Evolutionary conservation across 1,140 invertebrate genomes (phyloP), one percentile per base, ranked within the genome.

Genomic region (Heliconius melpomene): DNA sequence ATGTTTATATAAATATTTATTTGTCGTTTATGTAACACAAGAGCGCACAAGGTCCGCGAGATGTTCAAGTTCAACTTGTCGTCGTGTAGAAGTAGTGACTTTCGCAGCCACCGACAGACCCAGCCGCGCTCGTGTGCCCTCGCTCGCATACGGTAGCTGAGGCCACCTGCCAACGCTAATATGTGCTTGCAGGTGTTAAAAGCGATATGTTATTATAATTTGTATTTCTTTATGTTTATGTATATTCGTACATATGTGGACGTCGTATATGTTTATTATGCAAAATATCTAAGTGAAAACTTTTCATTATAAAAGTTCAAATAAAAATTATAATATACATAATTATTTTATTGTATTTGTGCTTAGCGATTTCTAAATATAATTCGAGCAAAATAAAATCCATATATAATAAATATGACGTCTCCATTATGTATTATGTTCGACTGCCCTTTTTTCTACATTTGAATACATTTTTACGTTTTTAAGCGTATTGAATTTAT

Each of bases 51-150:
- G 84, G 82, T 82, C 80, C 75, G 54, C 80, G 74, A 78, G 71
- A 80, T 81, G 79, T 83, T 89, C 90, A 91, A 90, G 90, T 90
- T 91, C 86, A 90, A 90, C 89, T 32, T 88, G 82, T 90, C 81
- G 32, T 72, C 74, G 70, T 74, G 75, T 80, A 79, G 81, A 81
- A 85, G 84, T 87, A 87, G 88, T 86, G 89, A 88, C 75, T 90
- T 85, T 88, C 50, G 73, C 71, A 72, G 36, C 16, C 36, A 40
- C 71, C 40, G 82, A 85, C 88, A 85, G 88, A 86, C 84, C 81
- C 86, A 82, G 83, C 71, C 36, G 81, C 82, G 84, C 81, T 50
- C n/a, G 73, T n/a, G 11, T 79, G 84, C 87, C 85, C 83, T 84
- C 86, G 82, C 85, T 83, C 71, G 50, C 74, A 76, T 79, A 79